Evolutionary conservation across 2,888 invertebrate species (phyloP), one percentile per base, ranked within the genome.

Genomic region (Dryococelus australis): DNA sequence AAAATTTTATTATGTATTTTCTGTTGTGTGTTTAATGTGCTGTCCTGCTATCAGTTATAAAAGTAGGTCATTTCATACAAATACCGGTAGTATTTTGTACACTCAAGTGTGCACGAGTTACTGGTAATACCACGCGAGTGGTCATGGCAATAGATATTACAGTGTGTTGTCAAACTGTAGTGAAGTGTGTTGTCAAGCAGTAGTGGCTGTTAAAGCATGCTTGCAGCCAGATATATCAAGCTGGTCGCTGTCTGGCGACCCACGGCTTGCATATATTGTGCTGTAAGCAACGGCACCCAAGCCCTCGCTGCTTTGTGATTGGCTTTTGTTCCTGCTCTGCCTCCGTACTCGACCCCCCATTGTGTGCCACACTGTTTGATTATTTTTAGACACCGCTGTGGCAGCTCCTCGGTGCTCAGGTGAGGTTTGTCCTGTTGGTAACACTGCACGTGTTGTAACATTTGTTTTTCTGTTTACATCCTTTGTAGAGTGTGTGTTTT

Each of bases 181-280:
- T 35, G 51, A 12, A 51, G 51, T 51, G 51, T 51, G 4, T 51
- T 51, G 24, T 24, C 16, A n/a, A 65, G 65, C 24, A 65, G n/a
- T 65, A 65, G 65, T n/a, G 65, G 65, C 65, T 65, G 65, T 65
- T n/a, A 9, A 12, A 12, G n/a, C 65, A n/a, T n/a, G n/a, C 65
- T 65, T n/a, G 65, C 65, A n/a, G 20, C 65, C n/a, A n/a, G 65
- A 65, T 65, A 65, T n/a, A 65, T 65, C 65, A 65, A n/a, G 65
- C 65, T 9, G 24, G 65, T 20, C 10, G n/a, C 65, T 24, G 16
- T 47, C 10, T 6, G 10, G 10, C 10, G 10, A 16, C 12, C 47
- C 47, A 47, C 65, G 20, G 65, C 65, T 65, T 65, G 65, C 65
- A 65, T 65, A n/a, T 65, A 65, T 65, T n/a, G 65, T 65, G 65